Evolutionary conservation across 2,113 vertebrate species (phyloP).

Genomic region (Balaeniceps rex): DNA sequence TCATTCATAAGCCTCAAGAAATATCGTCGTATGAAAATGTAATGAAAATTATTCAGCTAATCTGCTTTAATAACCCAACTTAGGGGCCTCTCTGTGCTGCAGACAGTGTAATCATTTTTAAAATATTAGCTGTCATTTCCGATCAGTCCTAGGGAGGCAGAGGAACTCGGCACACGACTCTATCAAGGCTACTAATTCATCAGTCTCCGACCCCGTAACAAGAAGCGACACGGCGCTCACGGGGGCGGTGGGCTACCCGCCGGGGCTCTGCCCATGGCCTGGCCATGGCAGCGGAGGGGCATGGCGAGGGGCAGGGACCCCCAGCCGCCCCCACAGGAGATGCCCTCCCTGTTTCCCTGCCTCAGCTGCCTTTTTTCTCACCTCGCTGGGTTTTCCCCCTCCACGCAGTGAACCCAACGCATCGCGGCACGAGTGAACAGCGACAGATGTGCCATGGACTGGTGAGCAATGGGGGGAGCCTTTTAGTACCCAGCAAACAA

Average conservation of each 20-base stretch:
- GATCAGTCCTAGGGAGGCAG: not conserved
- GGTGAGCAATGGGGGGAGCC: not conserved
- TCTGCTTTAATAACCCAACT: constrained; percentile 60
- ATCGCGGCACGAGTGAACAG: not conserved
- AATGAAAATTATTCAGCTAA: constrained; percentile 60
- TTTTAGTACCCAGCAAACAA: not conserved
- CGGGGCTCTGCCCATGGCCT: not conserved
- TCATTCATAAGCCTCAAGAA: constrained; percentile 30
- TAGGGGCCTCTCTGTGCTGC: not conserved
- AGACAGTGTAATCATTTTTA: constrained; percentile 35
- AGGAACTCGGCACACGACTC: not conserved
- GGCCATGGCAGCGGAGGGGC: not conserved
- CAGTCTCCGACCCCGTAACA: not conserved
- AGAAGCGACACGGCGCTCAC: not conserved
- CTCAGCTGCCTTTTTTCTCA: not conserved
- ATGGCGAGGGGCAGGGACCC: not conserved
- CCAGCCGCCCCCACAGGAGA: not conserved
- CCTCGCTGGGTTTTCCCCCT: not conserved
- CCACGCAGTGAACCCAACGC: not conserved
- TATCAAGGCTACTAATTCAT: not conserved
- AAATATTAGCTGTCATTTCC: constrained; percentile 66
- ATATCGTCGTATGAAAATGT: not conserved
- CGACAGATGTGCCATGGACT: not conserved
- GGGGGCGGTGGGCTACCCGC: fast-evolving
- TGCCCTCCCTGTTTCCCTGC: not conserved